Conservation (phyloP, 1,140 invertebrate genomes). For the Zaprionus davidi region DNA sequence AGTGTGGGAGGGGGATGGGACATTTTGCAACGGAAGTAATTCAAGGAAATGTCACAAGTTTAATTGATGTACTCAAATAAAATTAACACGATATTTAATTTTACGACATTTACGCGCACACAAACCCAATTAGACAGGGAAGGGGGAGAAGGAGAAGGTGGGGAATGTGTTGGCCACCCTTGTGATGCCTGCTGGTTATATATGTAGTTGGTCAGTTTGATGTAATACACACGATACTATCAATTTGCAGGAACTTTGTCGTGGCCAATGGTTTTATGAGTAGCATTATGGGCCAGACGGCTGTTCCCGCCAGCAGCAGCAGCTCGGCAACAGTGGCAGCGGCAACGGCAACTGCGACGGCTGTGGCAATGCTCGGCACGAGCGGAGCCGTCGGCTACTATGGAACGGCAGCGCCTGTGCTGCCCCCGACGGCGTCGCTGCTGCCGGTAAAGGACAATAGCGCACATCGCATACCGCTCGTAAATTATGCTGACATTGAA, state of each 20-base stretch:
- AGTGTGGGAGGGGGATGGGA: background rate
- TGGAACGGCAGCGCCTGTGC: constrained; percentile 27
- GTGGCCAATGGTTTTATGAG: constrained; percentile 84
- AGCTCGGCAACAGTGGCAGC: background rate
- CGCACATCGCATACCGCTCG: constrained; percentile 47
- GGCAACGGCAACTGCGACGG: constrained; percentile 4
- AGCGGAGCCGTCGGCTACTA: constrained; percentile 38
- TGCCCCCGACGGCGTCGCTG: constrained; percentile 17
- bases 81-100: constrained; percentile 84
- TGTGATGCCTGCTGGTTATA: background rate
- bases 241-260: constrained; percentile 84
- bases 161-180: constrained; percentile 3
- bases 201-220: constrained; percentile 45
- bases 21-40: constrained; percentile 76
- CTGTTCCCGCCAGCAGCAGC: constrained; percentile 15
- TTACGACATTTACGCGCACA: constrained; percentile 78
- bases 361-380: constrained; percentile 9
- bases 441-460: constrained; percentile 39
- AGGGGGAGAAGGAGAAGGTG: background rate
- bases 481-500: constrained; percentile 56
- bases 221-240: constrained; percentile 61
- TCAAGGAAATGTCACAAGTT: constrained; percentile 68
- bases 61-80: constrained; percentile 80
- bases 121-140: constrained; percentile 69
- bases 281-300: constrained; percentile 74